Conservation (phyloP, 2,888 invertebrate species). For the Acanthacorydalis orientalis region DNA sequence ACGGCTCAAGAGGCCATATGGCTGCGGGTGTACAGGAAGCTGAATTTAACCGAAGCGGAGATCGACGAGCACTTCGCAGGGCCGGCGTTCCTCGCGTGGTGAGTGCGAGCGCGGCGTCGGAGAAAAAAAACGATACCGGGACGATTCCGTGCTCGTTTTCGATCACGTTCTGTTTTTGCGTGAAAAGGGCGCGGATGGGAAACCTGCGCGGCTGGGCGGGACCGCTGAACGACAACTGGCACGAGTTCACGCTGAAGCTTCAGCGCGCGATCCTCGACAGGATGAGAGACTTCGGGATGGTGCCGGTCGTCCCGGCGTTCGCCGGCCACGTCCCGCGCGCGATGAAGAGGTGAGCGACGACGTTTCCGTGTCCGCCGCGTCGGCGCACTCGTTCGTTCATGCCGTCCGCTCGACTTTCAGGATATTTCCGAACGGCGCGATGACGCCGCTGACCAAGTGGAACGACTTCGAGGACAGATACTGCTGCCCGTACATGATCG, state of each 20-base stretch:
- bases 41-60: slow-evolving; percentile 60
- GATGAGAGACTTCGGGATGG: slow-evolving; percentile 71
- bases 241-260: slow-evolving; percentile 43
- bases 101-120: slow-evolving; percentile 1
- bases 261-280: slow-evolving; percentile 57
- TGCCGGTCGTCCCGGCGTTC: slow-evolving; percentile 77
- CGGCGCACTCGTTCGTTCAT: no score
- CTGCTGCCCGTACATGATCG: slow-evolving; percentile 63
- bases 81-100: slow-evolving; percentile 89
- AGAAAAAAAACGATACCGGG: no score
- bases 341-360: slow-evolving; percentile 33
- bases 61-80: slow-evolving; percentile 74
- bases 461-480: slow-evolving; percentile 54
- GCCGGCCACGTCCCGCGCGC: slow-evolving; percentile 77
- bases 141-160: no score
- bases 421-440: slow-evolving; percentile 51
- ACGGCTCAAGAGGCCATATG: slow-evolving; percentile 82
- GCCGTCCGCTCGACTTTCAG: slow-evolving; percentile 23
- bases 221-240: slow-evolving; percentile 57
- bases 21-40: slow-evolving; percentile 52
- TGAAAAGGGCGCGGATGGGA: slow-evolving; percentile 72
- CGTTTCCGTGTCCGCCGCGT: no score
- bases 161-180: neutral
- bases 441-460: slow-evolving; percentile 53
- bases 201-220: slow-evolving; percentile 86